A percentile compares a stretch with the other conserved stretches of the same genome.
Evolutionary conservation across 2,888 invertebrate species (phyloP).

Genomic region (Panzeria rudis): DNA sequence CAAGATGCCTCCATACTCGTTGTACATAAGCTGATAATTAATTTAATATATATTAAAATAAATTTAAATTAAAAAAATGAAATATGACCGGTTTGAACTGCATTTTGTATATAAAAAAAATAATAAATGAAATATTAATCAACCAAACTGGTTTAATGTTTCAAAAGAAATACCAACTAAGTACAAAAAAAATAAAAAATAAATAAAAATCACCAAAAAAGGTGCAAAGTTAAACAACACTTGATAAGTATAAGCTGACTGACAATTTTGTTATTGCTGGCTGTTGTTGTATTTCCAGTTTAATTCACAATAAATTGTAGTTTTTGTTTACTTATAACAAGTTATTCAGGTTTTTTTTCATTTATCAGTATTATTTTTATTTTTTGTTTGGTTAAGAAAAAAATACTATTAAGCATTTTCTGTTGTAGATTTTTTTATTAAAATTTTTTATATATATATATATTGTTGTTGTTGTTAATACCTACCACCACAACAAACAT

Average conservation of each 20-base stretch:
- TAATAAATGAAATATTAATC: conserved; percentile 39
- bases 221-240: conserved; percentile 65
- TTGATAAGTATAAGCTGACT: conserved; percentile 53
- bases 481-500: conserved; percentile 60
- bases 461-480: conserved; percentile 1
- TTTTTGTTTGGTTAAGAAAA: conserved; percentile 27
- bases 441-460: not conserved
- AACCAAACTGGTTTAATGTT: conserved; percentile 50
- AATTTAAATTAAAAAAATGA: not conserved
- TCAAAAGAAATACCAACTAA: conserved; percentile 20
- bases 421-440: not conserved
- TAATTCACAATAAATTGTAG: conserved; percentile 53
- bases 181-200: too few relatives aligned
- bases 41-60: not conserved
- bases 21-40: not conserved
- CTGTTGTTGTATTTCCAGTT: conserved; percentile 30
- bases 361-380: not conserved
- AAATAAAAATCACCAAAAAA: conserved; percentile 14
- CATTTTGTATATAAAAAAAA: conserved; percentile 30
- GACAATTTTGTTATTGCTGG: conserved; percentile 25
- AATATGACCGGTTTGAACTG: conserved; percentile 55
- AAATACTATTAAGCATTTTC: not conserved
- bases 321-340: conserved; percentile 48
- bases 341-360: conserved; percentile 49
- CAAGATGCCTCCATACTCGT: conserved; percentile 11